Conservation (phyloP, 2,113 vertebrate genomes). For the Xenus cinereus region DNA sequence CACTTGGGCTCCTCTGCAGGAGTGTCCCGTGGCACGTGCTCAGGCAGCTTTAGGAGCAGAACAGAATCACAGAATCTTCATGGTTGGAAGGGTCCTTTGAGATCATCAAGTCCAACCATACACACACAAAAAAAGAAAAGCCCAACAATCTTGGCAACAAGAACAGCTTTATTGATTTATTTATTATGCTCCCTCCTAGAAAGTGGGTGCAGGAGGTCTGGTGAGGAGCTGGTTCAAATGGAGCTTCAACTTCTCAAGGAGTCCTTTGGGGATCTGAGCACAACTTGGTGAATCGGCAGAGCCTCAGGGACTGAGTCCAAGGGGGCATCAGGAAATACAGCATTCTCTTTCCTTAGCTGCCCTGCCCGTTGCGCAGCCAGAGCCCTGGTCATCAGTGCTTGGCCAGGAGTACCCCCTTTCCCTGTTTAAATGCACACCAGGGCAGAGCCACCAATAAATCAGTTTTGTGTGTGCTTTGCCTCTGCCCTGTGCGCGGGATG, state of each 20-base stretch:
- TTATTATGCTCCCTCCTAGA: neutral
- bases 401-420: neutral
- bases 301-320: neutral
- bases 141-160: neutral
- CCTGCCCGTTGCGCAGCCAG: neutral
- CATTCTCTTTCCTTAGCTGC: neutral
- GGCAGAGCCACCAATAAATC: neutral
- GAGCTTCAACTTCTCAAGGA: neutral
- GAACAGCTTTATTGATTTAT: neutral
- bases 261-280: neutral
- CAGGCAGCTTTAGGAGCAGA: neutral
- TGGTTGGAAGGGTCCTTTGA: too few species aligned
- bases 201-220: neutral
- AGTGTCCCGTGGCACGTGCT: accelerated
- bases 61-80: too few species aligned
- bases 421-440: neutral
- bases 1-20: neutral
- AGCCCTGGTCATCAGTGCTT: accelerated
- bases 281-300: neutral
- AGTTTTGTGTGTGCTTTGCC: neutral
- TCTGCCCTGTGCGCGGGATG: neutral
- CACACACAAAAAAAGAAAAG: too few species aligned
- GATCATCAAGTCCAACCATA: too few species aligned
- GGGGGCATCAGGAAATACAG: neutral
- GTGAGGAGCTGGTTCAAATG: neutral